phyloP scores from a whole-genome alignment of 2,797 vertebrate genomes.

The Odontamblyopus lacepedii region DNA sequence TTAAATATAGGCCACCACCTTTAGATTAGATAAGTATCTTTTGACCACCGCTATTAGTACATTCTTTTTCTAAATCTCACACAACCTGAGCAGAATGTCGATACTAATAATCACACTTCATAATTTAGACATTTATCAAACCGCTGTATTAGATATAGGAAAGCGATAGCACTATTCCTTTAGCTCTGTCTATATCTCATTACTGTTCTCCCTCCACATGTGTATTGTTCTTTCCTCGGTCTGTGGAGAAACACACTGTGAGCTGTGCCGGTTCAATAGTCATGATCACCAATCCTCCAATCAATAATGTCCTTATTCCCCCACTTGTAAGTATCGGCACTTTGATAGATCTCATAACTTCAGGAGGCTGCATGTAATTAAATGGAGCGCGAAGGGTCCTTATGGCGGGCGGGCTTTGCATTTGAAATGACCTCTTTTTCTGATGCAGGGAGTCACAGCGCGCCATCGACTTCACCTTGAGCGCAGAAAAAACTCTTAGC shows the following conservation, averaged over 20 bases:
- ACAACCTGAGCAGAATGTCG: not conserved
- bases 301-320: slow-evolving; percentile 69
- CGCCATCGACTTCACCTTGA: slow-evolving; percentile 36
- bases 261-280: slow-evolving; percentile 61
- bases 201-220: slow-evolving; percentile 28
- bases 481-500: slow-evolving; percentile 30
- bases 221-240: slow-evolving; percentile 30
- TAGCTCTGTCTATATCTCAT: slow-evolving; percentile 33
- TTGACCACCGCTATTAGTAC: no score
- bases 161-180: slow-evolving; percentile 17
- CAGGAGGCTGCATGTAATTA: slow-evolving; percentile 58
- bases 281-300: slow-evolving; percentile 67
- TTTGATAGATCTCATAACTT: slow-evolving; percentile 69
- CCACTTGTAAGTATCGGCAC: slow-evolving; percentile 69
- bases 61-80: no score
- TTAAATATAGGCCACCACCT: no score
- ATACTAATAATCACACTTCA: not conserved
- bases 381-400: slow-evolving; percentile 42
- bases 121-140: not conserved
- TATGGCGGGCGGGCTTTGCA: slow-evolving; percentile 23
- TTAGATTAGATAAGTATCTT: no score
- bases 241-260: slow-evolving; percentile 24
- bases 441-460: slow-evolving; percentile 13
- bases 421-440: slow-evolving; percentile 47
- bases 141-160: not conserved